Base-by-base conservation (phyloP, 1,140 invertebrate species). In the Platyscapa corneri region DNA sequence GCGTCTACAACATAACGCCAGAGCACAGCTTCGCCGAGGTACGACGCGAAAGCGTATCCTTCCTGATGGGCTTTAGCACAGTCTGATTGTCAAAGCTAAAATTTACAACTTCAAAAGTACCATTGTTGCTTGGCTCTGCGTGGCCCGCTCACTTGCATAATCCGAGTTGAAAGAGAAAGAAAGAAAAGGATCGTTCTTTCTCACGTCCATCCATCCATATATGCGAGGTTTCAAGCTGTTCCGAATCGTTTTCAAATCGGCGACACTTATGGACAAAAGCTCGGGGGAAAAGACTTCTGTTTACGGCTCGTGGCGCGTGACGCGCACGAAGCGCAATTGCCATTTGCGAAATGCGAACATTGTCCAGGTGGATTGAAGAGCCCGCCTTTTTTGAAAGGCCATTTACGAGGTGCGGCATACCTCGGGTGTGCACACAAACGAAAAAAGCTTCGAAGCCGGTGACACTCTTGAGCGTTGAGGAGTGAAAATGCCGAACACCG, bases 311-410 rank as follows among this genome's bases (percentile, higher is more conserved):
- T 16, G 49, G 16, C 16, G 67, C 67, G 70, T n/a, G 23, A 74
- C 70, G 37, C 64, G 64, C 5, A 37, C 72, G 72, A 74, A 27
- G 39, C 37, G 84, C 87, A 89, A 88, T 89, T 89, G 84, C 83
- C 86, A 87, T 88, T 89, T 88, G 87, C 87, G 87, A 88, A 87
- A 88, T 5, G 37, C 18, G n/a, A 30, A 8, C 46, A 77, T 77
- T 77, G 75, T 77, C 46, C 46, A n/a, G n/a, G 27, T 20, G 42
- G 56, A 60, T 14, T 16, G 49, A 53, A 16, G 16, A 7, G 23
- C 10, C 23, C 56, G 56, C 27, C 56, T 60, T 60, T 60, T 32
- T 77, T 18, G 18, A 16, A 10, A 18, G 18, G 18, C 10, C 49
- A 18, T 77, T 16, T n/a, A 20, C 2, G n/a, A 56, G 75, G 49